Percentiles rank a stretch among this genome's conserved stretches.
Conservation (phyloP, 2,797 vertebrate genomes). For the Sebastes cheni region DNA sequence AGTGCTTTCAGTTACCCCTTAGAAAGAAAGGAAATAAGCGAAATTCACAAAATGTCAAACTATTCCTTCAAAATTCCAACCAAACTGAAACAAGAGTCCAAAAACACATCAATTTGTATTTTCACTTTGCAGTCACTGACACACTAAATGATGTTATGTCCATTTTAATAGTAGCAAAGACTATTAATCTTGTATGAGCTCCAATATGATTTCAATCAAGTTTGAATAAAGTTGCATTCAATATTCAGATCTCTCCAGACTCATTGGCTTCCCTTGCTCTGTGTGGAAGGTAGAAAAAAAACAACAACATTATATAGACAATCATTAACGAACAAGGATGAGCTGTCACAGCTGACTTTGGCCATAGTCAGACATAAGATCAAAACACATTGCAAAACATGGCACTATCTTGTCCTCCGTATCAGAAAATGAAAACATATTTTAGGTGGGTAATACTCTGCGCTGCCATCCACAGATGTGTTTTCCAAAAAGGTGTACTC, state of each 20-base stretch:
- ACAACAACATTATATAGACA: slow-evolving; percentile 12
- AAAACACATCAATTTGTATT: background rate
- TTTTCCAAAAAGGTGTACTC: slow-evolving; percentile 40
- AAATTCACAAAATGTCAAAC: too few relatives aligned
- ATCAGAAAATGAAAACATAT: slow-evolving; percentile 1
- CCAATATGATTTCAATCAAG: slow-evolving; percentile 25
- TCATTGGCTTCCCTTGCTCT: background rate
- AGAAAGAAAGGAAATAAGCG: too few relatives aligned
- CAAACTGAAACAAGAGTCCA: too few relatives aligned
- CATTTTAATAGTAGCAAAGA: slow-evolving; percentile 21
- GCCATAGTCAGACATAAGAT: background rate
- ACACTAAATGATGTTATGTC: background rate
- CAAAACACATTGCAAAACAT: slow-evolving; percentile 34
- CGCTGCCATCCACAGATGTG: slow-evolving; percentile 22
- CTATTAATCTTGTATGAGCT: slow-evolving; percentile 28
- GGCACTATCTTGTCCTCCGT: slow-evolving; percentile 16
- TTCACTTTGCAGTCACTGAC: background rate
- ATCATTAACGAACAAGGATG: slow-evolving; percentile 29
- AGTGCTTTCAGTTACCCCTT: too few relatives aligned
- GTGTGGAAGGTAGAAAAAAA: background rate
- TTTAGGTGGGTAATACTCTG: background rate
- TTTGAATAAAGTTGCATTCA: slow-evolving; percentile 8
- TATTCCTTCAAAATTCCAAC: too few relatives aligned
- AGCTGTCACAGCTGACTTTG: slow-evolving; percentile 27
- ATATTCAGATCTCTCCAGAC: background rate